Conservation (phyloP, 2,888 invertebrate genomes). For the Nycteola revayana region DNA sequence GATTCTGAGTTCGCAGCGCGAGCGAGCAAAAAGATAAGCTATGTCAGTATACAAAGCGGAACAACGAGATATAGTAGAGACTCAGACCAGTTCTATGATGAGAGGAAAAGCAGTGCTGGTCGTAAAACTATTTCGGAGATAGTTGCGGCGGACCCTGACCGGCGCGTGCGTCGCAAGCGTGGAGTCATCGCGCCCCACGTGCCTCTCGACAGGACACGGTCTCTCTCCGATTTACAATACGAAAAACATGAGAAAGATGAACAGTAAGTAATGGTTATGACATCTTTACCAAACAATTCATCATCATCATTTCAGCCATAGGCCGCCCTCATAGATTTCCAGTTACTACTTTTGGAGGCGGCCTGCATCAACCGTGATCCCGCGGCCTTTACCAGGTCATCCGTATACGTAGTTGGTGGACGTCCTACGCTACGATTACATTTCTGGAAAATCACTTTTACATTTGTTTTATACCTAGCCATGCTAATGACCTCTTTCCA, state of each 20-base stretch:
- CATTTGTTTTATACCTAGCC: too few relatives aligned
- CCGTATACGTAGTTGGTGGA: too few relatives aligned
- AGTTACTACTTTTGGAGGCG: too few relatives aligned
- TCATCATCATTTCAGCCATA: too few relatives aligned
- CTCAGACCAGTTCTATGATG: constrained; percentile 42
- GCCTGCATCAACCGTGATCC: too few relatives aligned
- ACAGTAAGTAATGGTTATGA: constrained; percentile 56
- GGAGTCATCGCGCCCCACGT: constrained; percentile 80
- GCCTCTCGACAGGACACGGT: constrained; percentile 60
- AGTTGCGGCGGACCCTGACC: constrained; percentile 48
- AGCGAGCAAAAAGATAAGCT: constrained; percentile 48
- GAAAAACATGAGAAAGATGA: constrained; percentile 81
- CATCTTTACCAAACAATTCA: too few relatives aligned
- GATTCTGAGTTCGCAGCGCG: constrained; percentile 22
- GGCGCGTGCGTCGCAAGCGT: constrained; percentile 55
- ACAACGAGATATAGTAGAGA: constrained; percentile 46
- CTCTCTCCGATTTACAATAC: constrained; percentile 68
- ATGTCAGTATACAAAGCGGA: constrained; percentile 54
- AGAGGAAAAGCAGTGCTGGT: constrained; percentile 55
- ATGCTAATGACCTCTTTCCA: too few relatives aligned
- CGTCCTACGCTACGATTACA: too few relatives aligned
- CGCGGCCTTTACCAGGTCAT: too few relatives aligned
- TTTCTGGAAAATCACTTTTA: too few relatives aligned
- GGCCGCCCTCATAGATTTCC: too few relatives aligned
- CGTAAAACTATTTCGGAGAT: constrained; percentile 64